Evolutionary conservation across 1,140 invertebrate genomes (phyloP), one percentile per base, ranked within the genome.

Genomic region (Hermetia illucens): DNA sequence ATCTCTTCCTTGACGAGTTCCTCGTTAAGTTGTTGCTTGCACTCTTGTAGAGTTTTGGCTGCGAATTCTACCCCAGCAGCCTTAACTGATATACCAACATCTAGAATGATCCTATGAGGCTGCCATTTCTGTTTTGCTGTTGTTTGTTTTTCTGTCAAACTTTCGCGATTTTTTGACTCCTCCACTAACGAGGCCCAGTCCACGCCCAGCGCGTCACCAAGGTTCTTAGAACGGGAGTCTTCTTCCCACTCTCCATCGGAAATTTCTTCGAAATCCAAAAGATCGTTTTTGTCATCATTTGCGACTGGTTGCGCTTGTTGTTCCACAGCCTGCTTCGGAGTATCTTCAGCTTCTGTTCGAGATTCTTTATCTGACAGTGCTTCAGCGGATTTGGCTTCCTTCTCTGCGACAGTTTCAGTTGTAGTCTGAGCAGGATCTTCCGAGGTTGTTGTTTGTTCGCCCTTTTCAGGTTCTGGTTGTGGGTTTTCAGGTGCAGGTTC

Each of bases 141-240:
- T 2, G 71, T 69, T 45, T 62, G 43, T 43, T 51, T 55, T 44
- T 51, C 39, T 13, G 66, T 47, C 3, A 55, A 47, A 41, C 66
- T 61, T 38, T 69, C 65, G 5, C 71, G 69, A 4, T 73, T 68
- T 21, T 72, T 72, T 9, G 77, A 78, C 59, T 86, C 82, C 2
- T 77, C 78, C 1, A 88, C 78, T 9, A 91, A 62, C 58, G 84
- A 85, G 20, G 86, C 80, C 87, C 87, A 92, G 59, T 92, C 87
- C 2, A 91, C 86, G n/a, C 86, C 84, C 9, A 92, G 56, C 13
- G 84, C 83, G 63, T 90, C 86, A 12, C 84, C 82, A 39, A 89
- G 71, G 39, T 82, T 84, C 62, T 74, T 67, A 22, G 70, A 44
- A 40, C 70, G 63, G 0, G 69, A 55, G 45, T 85, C 82, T 58